Base-by-base conservation (phyloP, 2,113 vertebrate genomes). In the Chloropsis hardwickii region DNA sequence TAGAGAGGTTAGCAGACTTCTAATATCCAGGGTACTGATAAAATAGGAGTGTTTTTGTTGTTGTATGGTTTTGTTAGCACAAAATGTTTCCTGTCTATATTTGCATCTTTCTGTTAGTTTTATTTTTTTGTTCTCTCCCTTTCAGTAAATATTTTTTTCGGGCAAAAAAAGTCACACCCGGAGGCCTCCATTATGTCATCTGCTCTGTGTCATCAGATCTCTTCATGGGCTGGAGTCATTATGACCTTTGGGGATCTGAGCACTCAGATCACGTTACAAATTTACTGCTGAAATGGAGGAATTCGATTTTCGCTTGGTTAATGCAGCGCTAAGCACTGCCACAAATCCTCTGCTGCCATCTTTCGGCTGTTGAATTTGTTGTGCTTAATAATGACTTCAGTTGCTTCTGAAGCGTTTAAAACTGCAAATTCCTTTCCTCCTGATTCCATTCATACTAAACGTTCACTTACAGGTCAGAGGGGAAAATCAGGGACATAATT, bases 341-440 rank as follows among this genome's bases (percentile, higher is more conserved):
- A 29, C 24, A 45, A 25, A 78, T 88, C 60, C 90, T 95, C 69
- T 96, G 90, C 90, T 96, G 96, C 92, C 94, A 89, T 86, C 95
- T 80, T 60, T 51, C 5, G 95, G 85, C 6, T 19, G 0, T 28
- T 64, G 2, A 11, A 19, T 62, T 83, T 61, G 42, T 42, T 16
- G 16, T n/a, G 17, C 4, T 58, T 53, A 64, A 31, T 10, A 10
- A 23, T 7, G 22, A 17, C 17, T 20, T 21, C 5, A 0, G 0
- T 35, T 70, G 35, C 31, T 53, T 61, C 37, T 16, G 39, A 69
- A 77, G 29, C 0, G 0, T 71, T 66, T 70, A 35, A 71, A 86
- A 91, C 62, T 8, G 13, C 22, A 64, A 51, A 56, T 22, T 31
- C 60, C 23, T 58, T 78, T 83, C 56, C 27, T 86, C 29, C 20